Evolutionary conservation across 2,888 invertebrate species (phyloP), one percentile per base, ranked within the genome.

Genomic region (Coremacera marginata): DNA sequence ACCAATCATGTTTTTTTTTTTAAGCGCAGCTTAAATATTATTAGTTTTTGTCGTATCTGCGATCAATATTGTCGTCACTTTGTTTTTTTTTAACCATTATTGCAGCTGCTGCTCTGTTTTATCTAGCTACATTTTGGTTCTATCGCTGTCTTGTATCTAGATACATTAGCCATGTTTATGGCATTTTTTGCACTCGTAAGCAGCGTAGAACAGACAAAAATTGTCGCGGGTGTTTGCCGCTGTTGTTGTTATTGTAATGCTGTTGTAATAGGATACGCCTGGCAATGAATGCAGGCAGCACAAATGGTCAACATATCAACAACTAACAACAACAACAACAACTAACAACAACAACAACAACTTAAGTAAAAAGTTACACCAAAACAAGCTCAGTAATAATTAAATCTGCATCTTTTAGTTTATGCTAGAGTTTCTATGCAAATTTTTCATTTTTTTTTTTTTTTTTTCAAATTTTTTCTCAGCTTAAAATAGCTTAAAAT

Each of bases 81-180:
- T 31, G 49, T 19, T 52, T 19, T 44, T 63, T 63, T 62, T 52
- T 63, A 49, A 19, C 14, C n/a, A n/a, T 68, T 65, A 49, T 70
- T 60, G 25, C 70, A 49, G 25, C 31, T 73, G 49, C n/a, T 62
- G 49, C 27, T 9, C 8, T 55, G 55, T 9, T 22, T 7, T 62
- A 25, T 16, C 25, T 27, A n/a, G 22, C 14, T 19, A 22, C 27
- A 27, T 25, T 27, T 9, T 62, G 25, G 8, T 62, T 11, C 14
- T 74, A 65, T 74, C 74, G 51, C 57, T 44, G 9, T n/a, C 19
- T 60, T 70, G 75, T 60, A 75, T 75, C 75, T 75, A 67, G 55
- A 75, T 75, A 60, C 49, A 44, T 57, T 57, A 70, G 51, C 68
- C 75, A 68, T 68, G 62, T 70, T 73, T n/a, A 63, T 52, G 16